Evolutionary conservation across 2,888 invertebrate genomes (phyloP), one percentile per base, ranked within the genome.

Genomic region (Protodeltote pygarga): DNA sequence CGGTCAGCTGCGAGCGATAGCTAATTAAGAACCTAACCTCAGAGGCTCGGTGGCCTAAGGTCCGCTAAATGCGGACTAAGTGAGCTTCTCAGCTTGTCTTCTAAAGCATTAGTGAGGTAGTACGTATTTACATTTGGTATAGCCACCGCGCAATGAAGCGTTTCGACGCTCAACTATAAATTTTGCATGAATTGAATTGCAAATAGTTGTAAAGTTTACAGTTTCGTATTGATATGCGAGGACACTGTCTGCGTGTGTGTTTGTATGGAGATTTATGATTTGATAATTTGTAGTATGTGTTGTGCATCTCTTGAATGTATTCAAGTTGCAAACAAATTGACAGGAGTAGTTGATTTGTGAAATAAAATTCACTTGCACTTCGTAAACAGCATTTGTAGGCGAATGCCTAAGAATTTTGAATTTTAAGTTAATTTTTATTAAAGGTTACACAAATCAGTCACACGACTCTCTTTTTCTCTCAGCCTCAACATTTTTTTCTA

Each of bases 1-100:
- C 80, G 90, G 90, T 88, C 89, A 88, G 84, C 85, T 83, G 81
- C 82, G 73, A 81, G 83, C 79, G 87, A 87, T 85, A 81, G 85
- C 85, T 89, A 89, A 91, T 91, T 91, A 90, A 87, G 89, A 83
- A 87, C 80, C 77, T 80, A 81, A 87, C 89, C 89, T 85, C 87
- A 81, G 75, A 71, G 75, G 70, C 71, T 77, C 65, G 72, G 73
- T 81, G 74, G 83, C 71, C 76, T 82, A 76, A 82, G 86, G 83
- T 83, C 73, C 69, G 76, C 82, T 85, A 87, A 88, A 88, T 87
- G 83, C 74, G 75, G 74, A 75, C 84, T 86, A 85, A 86, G 85
- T 83, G 82, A 82, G 79, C 81, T 80, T 71, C 75, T 75, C 75
- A 81, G 80, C 78, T 78, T 75, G 83, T 83, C 82, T 80, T 80